Evolutionary conservation across 2,113 vertebrate species (phyloP), one percentile per base, ranked within the genome.

Genomic region (Seriola aureovittata): DNA sequence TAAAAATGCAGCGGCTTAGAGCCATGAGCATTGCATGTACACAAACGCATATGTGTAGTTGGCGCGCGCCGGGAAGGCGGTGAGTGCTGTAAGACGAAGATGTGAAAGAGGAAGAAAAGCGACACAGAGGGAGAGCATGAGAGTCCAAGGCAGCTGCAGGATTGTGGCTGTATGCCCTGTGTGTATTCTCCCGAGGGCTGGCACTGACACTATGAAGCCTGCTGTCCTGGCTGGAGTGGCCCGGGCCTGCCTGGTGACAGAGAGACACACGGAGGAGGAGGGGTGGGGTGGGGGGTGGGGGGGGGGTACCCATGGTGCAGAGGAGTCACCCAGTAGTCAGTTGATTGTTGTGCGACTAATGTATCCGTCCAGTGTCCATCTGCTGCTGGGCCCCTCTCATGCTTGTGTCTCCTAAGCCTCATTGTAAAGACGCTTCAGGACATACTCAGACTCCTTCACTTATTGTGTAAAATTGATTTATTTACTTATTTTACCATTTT

Each of bases 81-180:
- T 14, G 3, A 84, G 69, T 36, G 73, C 67, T 78, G 68, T 29
- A 75, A 40, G 72, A 69, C 67, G 64, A 55, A 29, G 38, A 70
- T 75, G 84, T 42, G 73, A 65, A 69, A 75, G 55, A 65, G 57
- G 65, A 66, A 73, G 82, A 78, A 75, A 63, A 62, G 76, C 38
- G 29, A 71, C 72, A 38, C 82, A 80, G 71, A 75, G 80, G 65
- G 81, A 76, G 77, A 82, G 63, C 71, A 50, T 40, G 21, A 65
- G 89, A 71, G 90, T 84, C 78, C 77, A 73, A 87, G 84, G 89
- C 92, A 94, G 92, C 91, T 93, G 93, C 86, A 86, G 90, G 90
- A 78, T 75, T 71, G 92, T 93, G 93, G 92, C 93, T 86, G 68
- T 3, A 13, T 70, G 92, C 91, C 92, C 87, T 38, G 78, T 82